A percentile compares a stretch with the other conserved stretches of the same genome.
These are phyloP conservation scores for Calidris pugnax DNA, from an alignment of 2,113 vertebrate genomes.

Conservation along the genomic window DNA sequence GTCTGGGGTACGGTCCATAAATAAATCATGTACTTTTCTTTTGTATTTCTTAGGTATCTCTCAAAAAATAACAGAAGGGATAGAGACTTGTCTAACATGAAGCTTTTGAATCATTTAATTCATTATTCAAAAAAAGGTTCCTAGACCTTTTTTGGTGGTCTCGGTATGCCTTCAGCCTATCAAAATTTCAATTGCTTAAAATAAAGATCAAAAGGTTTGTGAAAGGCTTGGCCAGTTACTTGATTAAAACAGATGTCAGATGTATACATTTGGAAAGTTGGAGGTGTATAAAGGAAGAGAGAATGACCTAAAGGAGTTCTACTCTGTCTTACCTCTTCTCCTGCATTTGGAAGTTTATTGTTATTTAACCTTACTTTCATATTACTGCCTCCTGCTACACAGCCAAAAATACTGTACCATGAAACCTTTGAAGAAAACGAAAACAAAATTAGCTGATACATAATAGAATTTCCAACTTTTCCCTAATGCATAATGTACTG, in stretches of 20 bases:
- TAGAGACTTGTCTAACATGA: background rate
- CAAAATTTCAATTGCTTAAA: background rate
- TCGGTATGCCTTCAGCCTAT: background rate
- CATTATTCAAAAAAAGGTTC: background rate
- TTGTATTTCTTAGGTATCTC: background rate
- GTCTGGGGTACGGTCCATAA: background rate
- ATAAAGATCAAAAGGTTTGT: background rate
- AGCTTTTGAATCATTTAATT: background rate
- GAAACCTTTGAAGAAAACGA: constrained; percentile 77
- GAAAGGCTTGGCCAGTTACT: background rate
- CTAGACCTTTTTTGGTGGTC: accelerated
- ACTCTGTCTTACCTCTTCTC: constrained; percentile 81
- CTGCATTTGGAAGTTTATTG: constrained; percentile 83
- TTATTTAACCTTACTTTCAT: constrained; percentile 87
- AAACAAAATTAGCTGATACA: background rate
- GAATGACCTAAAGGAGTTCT: background rate
- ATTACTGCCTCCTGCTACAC: constrained; percentile 76
- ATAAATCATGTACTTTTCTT: background rate
- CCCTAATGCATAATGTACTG: background rate
- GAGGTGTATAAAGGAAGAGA: background rate
- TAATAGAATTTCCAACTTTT: background rate
- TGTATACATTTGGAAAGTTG: background rate
- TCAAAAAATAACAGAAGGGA: background rate
- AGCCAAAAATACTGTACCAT: constrained; percentile 89
- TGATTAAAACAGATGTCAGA: background rate